phyloP scores from a whole-genome alignment of 2,888 invertebrate species.

The Ormyrus rosae region DNA sequence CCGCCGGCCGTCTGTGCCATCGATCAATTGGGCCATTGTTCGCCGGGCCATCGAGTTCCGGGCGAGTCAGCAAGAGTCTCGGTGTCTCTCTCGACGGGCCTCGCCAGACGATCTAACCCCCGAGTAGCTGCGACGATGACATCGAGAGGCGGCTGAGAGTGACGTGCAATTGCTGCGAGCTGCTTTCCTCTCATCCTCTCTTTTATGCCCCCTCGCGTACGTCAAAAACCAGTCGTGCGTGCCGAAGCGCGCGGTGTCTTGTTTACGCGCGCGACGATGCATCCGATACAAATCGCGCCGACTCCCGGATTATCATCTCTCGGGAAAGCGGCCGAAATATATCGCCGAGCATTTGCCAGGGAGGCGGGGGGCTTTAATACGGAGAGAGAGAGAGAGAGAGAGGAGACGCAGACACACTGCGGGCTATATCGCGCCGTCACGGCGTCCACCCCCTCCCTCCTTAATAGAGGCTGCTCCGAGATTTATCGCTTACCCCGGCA shows the following conservation, averaged over 20 bases:
- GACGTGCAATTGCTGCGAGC: slow-evolving; percentile 29
- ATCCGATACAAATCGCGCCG: slow-evolving; percentile 1
- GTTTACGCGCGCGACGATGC: neutral
- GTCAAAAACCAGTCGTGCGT: neutral
- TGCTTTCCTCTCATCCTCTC: neutral
- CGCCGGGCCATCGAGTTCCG: neutral
- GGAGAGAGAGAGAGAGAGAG: neutral
- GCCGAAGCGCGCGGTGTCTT: neutral
- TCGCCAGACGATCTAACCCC: neutral
- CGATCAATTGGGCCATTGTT: slow-evolving; percentile 45
- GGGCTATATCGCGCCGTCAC: slow-evolving; percentile 12
- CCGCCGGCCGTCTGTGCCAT: neutral
- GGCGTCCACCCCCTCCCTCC: slow-evolving; percentile 11
- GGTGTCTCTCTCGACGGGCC: neutral
- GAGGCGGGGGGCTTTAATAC: neutral
- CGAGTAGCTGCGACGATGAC: slow-evolving; percentile 2
- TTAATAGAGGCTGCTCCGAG: slow-evolving; percentile 64
- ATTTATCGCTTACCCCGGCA: slow-evolving; percentile 64
- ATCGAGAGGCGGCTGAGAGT: slow-evolving; percentile 41
- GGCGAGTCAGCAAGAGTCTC: slow-evolving; percentile 26
- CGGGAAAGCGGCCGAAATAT: neutral
- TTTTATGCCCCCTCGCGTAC: neutral
- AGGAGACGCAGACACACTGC: neutral
- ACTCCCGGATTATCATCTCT: neutral
- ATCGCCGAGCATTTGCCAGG: slow-evolving; percentile 33